Percentiles rank a stretch among this genome's conserved stretches.
Conservation (phyloP, 2,797 vertebrate genomes). For the Podargus strigoides region DNA sequence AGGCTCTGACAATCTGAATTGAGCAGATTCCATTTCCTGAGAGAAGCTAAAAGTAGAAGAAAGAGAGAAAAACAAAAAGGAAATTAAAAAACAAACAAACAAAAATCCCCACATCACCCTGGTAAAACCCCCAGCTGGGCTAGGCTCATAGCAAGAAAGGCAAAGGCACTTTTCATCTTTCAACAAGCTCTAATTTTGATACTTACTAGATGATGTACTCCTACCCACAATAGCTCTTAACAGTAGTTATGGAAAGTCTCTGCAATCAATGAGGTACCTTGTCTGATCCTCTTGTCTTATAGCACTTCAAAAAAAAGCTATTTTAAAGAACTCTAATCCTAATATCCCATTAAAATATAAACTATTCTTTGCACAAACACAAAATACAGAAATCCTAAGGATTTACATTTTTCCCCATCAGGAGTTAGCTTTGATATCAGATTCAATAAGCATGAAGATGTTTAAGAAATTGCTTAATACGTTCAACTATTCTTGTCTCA, state of each 20-base stretch:
- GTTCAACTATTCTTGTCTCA: not conserved
- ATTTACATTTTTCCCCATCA: not conserved
- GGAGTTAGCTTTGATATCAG: not conserved
- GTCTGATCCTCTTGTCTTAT: not conserved
- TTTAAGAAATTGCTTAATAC: not conserved
- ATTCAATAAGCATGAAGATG: not conserved
- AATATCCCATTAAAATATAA: not conserved
- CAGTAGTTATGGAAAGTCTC: not conserved
- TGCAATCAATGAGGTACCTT: not conserved
- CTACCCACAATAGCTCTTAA: not conserved
- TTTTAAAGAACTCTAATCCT: not conserved
- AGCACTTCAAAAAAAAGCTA: not conserved
- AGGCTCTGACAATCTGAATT: not conserved
- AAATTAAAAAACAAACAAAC: not conserved
- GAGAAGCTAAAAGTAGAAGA: not conserved
- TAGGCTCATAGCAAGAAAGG: not conserved
- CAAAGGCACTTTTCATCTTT: not conserved
- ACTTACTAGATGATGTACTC: accelerated
- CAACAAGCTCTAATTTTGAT: not conserved
- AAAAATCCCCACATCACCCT: not conserved
- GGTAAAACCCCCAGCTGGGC: not conserved
- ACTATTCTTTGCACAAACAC: not conserved
- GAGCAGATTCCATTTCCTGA: not conserved
- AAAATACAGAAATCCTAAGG: not conserved
- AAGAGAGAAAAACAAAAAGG: not conserved